Percentiles rank a stretch among this genome's conserved stretches.
These are phyloP conservation scores for Heterocephalus glaber DNA, from an alignment of 2,113 vertebrate species.

Conservation along the genomic window DNA sequence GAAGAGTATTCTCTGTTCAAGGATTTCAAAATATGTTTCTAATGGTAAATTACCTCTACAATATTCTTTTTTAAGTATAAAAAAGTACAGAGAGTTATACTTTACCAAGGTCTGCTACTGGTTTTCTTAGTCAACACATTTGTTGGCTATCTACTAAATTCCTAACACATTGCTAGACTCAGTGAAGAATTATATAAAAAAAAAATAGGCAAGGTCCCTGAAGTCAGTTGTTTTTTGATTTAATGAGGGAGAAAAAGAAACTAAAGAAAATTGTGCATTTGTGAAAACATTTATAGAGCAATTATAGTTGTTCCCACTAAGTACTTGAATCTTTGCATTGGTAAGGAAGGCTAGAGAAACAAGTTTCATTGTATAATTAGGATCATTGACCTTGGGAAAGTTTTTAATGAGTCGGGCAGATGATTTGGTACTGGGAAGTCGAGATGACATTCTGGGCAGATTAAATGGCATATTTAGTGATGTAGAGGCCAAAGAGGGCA, in stretches of 20 bases:
- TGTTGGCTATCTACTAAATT: conserved; percentile 1
- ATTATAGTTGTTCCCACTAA: conserved; percentile 57
- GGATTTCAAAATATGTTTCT: conserved; percentile 68
- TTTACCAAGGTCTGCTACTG: conserved; percentile 40
- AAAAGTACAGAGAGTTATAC: neutral
- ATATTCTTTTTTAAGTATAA: conserved; percentile 40
- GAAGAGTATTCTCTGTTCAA: conserved; percentile 59
- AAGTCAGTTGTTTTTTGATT: conserved; percentile 64
- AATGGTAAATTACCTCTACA: conserved; percentile 56
- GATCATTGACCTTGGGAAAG: conserved; percentile 43
- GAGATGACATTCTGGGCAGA: conserved; percentile 5
- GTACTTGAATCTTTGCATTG: conserved; percentile 39
- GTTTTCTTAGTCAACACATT: conserved; percentile 64
- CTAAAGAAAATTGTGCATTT: conserved; percentile 24
- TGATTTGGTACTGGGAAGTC: conserved; percentile 47
- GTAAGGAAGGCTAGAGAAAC: conserved; percentile 45
- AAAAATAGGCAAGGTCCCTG: conserved; percentile 44
- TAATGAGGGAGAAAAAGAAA: conserved; percentile 44
- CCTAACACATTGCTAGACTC: neutral
- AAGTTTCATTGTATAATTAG: conserved; percentile 52
- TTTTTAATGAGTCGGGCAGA: conserved; percentile 56
- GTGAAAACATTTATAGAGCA: conserved; percentile 59
- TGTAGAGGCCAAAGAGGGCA: conserved; percentile 23
- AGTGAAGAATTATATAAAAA: conserved; percentile 35
- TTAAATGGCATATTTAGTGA: conserved; percentile 48